phyloP scores from a whole-genome alignment of 2,113 vertebrate species.

The Cyphomyrus plagiostoma region DNA sequence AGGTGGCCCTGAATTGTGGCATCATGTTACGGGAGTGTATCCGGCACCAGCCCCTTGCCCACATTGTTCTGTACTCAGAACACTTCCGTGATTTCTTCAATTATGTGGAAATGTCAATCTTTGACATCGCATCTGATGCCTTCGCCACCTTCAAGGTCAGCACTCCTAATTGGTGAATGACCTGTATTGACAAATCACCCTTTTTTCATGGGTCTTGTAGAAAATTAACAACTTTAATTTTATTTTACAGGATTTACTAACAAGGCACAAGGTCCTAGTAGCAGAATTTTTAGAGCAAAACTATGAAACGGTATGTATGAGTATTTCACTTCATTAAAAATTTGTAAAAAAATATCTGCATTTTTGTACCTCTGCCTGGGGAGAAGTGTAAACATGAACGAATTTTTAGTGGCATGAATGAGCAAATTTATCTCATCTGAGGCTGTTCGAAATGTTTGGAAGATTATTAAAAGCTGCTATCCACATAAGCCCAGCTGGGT shows the following conservation, averaged over 20 bases:
- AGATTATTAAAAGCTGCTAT: not conserved
- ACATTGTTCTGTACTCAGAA: slow-evolving; percentile 78
- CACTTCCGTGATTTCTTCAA: slow-evolving; percentile 87
- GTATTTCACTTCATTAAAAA: not conserved
- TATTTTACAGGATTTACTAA: slow-evolving; percentile 79
- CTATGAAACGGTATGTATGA: slow-evolving; percentile 79
- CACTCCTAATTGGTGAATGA: too few relatives aligned
- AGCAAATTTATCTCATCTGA: not conserved
- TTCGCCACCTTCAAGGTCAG: slow-evolving; percentile 97
- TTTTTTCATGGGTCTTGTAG: not conserved
- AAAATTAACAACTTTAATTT: not conserved
- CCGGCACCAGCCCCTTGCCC: slow-evolving; percentile 87
- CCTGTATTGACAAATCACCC: not conserved
- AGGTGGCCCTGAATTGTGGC: slow-evolving; percentile 87
- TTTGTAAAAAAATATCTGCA: not conserved
- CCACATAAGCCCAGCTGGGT: not conserved
- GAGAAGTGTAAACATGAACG: not conserved
- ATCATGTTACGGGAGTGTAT: slow-evolving; percentile 96
- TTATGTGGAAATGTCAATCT: slow-evolving; percentile 95
- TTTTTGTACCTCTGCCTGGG: not conserved
- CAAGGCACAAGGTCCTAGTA: slow-evolving; percentile 88
- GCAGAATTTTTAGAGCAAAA: slow-evolving; percentile 89
- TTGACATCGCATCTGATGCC: slow-evolving; percentile 95
- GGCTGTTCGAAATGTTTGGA: not conserved
- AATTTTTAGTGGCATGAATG: not conserved